Evolutionary conservation across 1,140 invertebrate species (phyloP), one percentile per base, ranked within the genome.

Genomic region (Nixonia krombeini): DNA sequence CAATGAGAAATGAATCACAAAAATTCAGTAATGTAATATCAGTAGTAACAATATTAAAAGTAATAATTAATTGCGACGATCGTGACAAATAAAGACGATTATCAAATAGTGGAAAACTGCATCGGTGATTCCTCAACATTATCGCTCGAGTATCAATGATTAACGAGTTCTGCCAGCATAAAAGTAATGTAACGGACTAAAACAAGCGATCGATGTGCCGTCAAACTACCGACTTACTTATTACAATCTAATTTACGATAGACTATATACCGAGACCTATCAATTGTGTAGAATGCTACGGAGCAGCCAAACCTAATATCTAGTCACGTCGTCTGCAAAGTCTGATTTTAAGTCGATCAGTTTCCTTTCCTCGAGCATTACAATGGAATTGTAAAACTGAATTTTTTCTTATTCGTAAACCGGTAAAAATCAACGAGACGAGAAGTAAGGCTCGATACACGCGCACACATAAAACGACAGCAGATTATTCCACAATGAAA

Each of bases 201-300:
- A 71, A 55, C 59, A 57, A 65, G 62, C 26, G 57, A 74, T 72
- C 58, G 57, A 70, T 72, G 62, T 61, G 59, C 67, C 69, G 46
- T 75, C 70, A 66, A 72, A 58, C 70, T 81, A 81, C 35, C 68
- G 67, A 64, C 69, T 70, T 70, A 71, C 75, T 79, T 78, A 78
- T 40, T n/a, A n/a, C n/a, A 67, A 52, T 58, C 52, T 79, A 78
- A 40, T 61, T 70, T 73, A 50, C 55, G 56, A 70, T 76, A 76
- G 68, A 74, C 76, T 80, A 81, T 50, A 59, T 75, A 81, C 57
- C 71, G 73, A 76, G 80, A 74, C 70, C 79, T 82, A 78, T 61
- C 31, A 61, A 58, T 69, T 76, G 78, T 53, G 62, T 72, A 69
- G 72, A 73, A 81, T 75, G 78, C 81, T 82, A 6, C 6, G 6